phyloP scores from a whole-genome alignment of 2,888 invertebrate species.

The Chorisops tibialis region DNA sequence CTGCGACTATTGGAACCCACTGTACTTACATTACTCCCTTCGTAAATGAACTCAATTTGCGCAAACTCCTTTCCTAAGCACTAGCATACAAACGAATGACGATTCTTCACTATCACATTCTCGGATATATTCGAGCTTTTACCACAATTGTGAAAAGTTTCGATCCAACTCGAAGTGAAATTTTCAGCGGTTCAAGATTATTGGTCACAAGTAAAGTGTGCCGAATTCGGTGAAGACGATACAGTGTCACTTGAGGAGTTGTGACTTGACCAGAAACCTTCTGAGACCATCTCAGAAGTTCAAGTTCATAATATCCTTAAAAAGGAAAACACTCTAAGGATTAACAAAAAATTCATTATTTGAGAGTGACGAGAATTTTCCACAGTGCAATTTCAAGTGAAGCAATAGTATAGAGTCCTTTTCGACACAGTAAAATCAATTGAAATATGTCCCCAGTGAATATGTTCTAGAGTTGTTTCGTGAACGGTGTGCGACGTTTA shows the following conservation, averaged over 20 bases:
- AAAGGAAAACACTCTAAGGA: too few species aligned
- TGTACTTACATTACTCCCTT: not conserved
- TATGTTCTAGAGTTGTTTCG: too few species aligned
- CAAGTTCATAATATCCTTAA: slow-evolving; percentile 10
- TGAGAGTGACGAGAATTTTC: too few species aligned
- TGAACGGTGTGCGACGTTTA: too few species aligned
- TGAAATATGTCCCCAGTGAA: too few species aligned
- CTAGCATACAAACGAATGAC: not conserved
- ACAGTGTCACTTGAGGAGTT: not conserved
- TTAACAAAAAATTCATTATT: too few species aligned
- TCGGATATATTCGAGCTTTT: not conserved
- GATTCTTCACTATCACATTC: not conserved
- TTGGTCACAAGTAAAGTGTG: slow-evolving; percentile 10
- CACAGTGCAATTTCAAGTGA: too few species aligned
- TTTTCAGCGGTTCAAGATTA: not conserved
- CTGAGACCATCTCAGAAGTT: slow-evolving; percentile 12
- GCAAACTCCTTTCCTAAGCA: slow-evolving; percentile 1
- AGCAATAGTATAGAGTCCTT: too few species aligned
- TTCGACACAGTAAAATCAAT: too few species aligned
- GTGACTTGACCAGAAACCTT: slow-evolving; percentile 4
- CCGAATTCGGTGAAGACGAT: slow-evolving; percentile 13
- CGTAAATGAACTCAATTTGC: not conserved
- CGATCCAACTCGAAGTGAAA: slow-evolving; percentile 3
- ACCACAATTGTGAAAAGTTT: slow-evolving; percentile 13
- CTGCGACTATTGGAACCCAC: slow-evolving; percentile 15